phyloP scores from a whole-genome alignment of 2,888 invertebrate genomes.

The Caradrina kadenii region DNA sequence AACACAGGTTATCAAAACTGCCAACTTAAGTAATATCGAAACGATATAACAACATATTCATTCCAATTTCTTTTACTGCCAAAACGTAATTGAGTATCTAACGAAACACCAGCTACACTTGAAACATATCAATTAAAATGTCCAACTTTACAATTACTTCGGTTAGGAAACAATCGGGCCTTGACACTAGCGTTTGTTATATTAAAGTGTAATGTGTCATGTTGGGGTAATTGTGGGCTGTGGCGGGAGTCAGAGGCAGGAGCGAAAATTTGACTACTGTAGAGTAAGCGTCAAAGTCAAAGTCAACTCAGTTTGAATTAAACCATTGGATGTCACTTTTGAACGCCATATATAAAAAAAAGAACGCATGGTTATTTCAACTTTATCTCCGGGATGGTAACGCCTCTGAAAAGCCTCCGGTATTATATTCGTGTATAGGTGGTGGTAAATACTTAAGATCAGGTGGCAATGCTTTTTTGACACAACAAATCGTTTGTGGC shows the following conservation, averaged over 20 bases:
- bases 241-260: constrained; percentile 19
- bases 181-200: constrained; percentile 53
- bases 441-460: too few relatives aligned
- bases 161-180: constrained; percentile 44
- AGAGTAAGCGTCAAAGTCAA: too few relatives aligned
- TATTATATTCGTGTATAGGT: too few relatives aligned
- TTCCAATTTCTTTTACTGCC: constrained; percentile 35
- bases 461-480: too few relatives aligned
- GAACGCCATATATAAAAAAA: too few relatives aligned
- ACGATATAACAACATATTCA: constrained; percentile 2
- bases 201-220: constrained; percentile 53
- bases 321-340: too few relatives aligned
- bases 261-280: constrained; percentile 20
- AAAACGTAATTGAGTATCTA: constrained; percentile 12
- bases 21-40: background rate
- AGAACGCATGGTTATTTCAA: too few relatives aligned
- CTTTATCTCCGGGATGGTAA: too few relatives aligned
- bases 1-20: background rate
- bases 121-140: constrained; percentile 53
- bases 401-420: too few relatives aligned
- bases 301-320: too few relatives aligned
- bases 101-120: constrained; percentile 18
- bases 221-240: constrained; percentile 42
- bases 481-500: too few relatives aligned
- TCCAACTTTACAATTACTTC: constrained; percentile 36